These are phyloP conservation scores for Sardinella longiceps DNA, from an alignment of 2,797 vertebrate species.

Conservation along the genomic window DNA sequence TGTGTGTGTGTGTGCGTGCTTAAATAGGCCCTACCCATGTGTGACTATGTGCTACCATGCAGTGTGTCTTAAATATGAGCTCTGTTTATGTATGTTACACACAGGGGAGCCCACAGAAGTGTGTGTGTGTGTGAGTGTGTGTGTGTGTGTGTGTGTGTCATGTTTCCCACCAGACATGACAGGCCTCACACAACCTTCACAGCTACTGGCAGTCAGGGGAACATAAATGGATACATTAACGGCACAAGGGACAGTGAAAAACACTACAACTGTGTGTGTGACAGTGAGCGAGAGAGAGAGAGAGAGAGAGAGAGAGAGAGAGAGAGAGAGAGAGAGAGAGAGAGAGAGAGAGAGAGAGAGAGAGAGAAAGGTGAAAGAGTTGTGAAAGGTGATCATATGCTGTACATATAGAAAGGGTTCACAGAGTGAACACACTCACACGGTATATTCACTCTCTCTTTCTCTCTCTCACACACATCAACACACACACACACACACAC, in stretches of 20 bases:
- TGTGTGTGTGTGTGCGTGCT: neutral
- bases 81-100: neutral
- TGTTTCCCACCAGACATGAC: neutral
- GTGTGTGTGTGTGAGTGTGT: neutral
- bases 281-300: too few species aligned
- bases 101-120: neutral
- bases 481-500: too few species aligned
- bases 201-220: conserved; percentile 51
- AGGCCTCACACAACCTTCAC: neutral
- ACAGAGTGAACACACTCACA: too few species aligned
- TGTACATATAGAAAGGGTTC: too few species aligned
- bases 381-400: too few species aligned
- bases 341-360: too few species aligned
- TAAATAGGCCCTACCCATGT: neutral
- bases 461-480: too few species aligned
- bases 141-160: too few species aligned
- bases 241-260: conserved; percentile 46
- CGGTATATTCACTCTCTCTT: too few species aligned
- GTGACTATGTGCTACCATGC: neutral
- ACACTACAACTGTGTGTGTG: conserved; percentile 24
- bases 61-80: neutral
- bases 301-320: too few species aligned
- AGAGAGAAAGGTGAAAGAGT: too few species aligned
- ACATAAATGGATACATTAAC: conserved; percentile 61
- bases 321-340: too few species aligned